A percentile compares a stretch with the other conserved stretches of the same genome.
phyloP scores from a whole-genome alignment of 2,888 invertebrate genomes.

The Brachyptera risi region DNA sequence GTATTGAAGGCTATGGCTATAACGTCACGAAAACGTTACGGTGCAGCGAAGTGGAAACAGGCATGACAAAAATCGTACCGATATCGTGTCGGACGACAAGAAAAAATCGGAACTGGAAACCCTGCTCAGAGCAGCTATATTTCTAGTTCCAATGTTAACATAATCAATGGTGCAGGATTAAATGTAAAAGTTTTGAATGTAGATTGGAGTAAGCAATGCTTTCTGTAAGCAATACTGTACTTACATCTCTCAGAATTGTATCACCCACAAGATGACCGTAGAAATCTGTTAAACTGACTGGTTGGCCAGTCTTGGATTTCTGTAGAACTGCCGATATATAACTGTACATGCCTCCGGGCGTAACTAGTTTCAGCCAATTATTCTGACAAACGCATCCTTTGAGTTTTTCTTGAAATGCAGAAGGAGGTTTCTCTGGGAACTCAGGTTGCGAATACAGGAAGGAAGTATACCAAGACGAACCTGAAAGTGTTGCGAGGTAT shows the following conservation, averaged over 20 bases:
- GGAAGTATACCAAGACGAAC: slow-evolving; percentile 47
- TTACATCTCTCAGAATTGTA: slow-evolving; percentile 39
- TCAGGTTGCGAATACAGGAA: slow-evolving; percentile 45
- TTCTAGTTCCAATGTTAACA: too few relatives aligned
- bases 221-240: too few relatives aligned
- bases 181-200: too few relatives aligned
- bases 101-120: too few relatives aligned
- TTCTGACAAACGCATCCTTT: slow-evolving; percentile 40
- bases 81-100: too few relatives aligned
- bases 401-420: slow-evolving; percentile 41
- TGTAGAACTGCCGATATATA: slow-evolving; percentile 40
- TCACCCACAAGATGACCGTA: slow-evolving; percentile 47
- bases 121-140: too few relatives aligned
- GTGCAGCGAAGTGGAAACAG: too few relatives aligned
- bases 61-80: too few relatives aligned
- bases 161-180: too few relatives aligned
- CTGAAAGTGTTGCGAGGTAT: slow-evolving; percentile 45
- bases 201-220: too few relatives aligned
- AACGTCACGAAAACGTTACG: too few relatives aligned
- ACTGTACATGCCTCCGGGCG: slow-evolving; percentile 39
- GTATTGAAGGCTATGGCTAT: too few relatives aligned
- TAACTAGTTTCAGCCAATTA: slow-evolving; percentile 41
- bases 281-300: slow-evolving; percentile 48
- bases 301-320: slow-evolving; percentile 44
- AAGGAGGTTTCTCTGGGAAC: slow-evolving; percentile 43